Conservation (phyloP, 2,888 invertebrate genomes). For the Timandra comae region DNA sequence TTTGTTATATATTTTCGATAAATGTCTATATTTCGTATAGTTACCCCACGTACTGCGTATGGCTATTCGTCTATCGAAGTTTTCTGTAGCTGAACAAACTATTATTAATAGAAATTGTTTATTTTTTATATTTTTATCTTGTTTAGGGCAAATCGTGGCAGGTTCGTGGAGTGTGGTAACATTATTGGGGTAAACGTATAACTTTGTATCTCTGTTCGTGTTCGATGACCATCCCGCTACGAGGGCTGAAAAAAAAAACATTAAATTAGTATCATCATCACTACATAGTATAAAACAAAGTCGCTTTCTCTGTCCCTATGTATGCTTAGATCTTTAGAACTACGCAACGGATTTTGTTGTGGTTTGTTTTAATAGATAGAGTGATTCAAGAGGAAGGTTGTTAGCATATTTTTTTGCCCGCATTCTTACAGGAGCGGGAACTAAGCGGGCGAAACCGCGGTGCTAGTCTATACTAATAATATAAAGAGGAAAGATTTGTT, state of each 20-base stretch:
- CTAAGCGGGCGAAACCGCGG: too few species aligned
- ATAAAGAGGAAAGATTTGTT: too few species aligned
- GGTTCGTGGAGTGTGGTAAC: conserved; percentile 81
- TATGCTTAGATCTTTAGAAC: too few species aligned
- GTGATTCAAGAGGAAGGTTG: too few species aligned
- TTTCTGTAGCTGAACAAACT: conserved; percentile 83
- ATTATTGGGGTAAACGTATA: conserved; percentile 83
- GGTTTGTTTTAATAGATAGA: too few species aligned
- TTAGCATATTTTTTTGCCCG: too few species aligned
- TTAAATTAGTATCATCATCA: neutral
- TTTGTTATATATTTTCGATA: conserved; percentile 39
- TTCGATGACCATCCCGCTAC: conserved; percentile 84
- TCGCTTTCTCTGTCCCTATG: neutral
- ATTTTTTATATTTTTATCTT: conserved; percentile 32
- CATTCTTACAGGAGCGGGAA: too few species aligned
- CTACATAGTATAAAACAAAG: neutral
- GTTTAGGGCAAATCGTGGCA: conserved; percentile 62
- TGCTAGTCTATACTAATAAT: too few species aligned
- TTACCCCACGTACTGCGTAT: conserved; percentile 85
- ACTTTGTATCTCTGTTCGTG: conserved; percentile 82
- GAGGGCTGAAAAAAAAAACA: conserved; percentile 52
- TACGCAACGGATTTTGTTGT: too few species aligned
- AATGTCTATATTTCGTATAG: conserved; percentile 47
- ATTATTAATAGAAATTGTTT: conserved; percentile 81
- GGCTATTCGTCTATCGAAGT: conserved; percentile 80